Percentiles rank a stretch among this genome's conserved stretches.
Conservation (phyloP, 2,888 invertebrate species). For the Trissonchulus sp. region DNA sequence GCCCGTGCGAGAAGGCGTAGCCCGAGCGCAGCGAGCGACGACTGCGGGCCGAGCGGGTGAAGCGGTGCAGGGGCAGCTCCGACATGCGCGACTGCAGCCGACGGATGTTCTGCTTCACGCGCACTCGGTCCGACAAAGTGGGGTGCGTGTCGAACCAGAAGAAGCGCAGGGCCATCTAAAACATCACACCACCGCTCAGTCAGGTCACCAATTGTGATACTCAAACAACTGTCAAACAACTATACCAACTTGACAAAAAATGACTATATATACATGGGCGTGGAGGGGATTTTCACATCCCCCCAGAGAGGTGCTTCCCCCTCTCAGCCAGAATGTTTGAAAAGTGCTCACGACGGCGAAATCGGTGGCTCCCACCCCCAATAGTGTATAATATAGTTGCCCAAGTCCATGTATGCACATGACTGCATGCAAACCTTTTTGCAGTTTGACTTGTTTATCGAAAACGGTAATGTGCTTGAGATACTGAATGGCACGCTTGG, state of each 20-base stretch:
- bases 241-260: too few relatives aligned
- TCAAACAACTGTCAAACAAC: too few relatives aligned
- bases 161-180: conserved; percentile 66
- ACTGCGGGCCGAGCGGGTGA: conserved; percentile 28
- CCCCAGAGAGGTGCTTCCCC: too few relatives aligned
- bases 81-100: conserved; percentile 43
- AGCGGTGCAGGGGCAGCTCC: conserved; percentile 48
- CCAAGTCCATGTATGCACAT: too few relatives aligned
- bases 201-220: too few relatives aligned
- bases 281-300: too few relatives aligned
- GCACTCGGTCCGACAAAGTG: conserved; percentile 81
- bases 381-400: too few relatives aligned
- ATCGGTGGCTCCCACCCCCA: too few relatives aligned
- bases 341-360: too few relatives aligned
- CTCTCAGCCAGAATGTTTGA: too few relatives aligned
- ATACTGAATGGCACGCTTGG: conserved; percentile 87
- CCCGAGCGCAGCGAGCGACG: conserved; percentile 87
- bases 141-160: conserved; percentile 85
- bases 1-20: conserved; percentile 96
- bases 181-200: too few relatives aligned
- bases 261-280: neutral
- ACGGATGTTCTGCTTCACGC: conserved; percentile 64
- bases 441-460: conserved; percentile 67
- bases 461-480: conserved; percentile 70
- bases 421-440: too few relatives aligned